Conservation (phyloP, 1,140 invertebrate genomes). For the Sarcophaga bullata region DNA sequence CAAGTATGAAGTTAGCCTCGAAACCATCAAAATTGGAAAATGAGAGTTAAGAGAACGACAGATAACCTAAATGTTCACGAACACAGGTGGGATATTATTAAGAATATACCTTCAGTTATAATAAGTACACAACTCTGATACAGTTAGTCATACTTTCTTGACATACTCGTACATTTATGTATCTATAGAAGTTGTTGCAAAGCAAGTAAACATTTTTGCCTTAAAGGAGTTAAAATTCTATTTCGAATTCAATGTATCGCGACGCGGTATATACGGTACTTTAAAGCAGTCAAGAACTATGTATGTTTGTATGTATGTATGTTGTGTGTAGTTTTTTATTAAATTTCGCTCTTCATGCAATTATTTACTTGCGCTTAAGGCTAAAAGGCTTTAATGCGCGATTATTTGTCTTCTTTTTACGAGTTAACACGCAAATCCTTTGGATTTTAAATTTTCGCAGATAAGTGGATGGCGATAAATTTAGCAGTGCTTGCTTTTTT, state of each 20-base stretch:
- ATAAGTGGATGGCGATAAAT: neutral
- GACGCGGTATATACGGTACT: too few relatives aligned
- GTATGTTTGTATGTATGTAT: neutral
- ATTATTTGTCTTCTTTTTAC: constrained; percentile 65
- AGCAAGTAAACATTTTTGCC: too few relatives aligned
- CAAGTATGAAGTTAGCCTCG: constrained; percentile 12
- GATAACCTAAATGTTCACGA: neutral
- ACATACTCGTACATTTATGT: too few relatives aligned
- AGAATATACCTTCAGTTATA: neutral
- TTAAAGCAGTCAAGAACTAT: neutral
- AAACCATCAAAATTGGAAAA: neutral
- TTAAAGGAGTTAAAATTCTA: too few relatives aligned
- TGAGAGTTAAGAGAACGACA: neutral
- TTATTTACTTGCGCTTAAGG: constrained; percentile 64
- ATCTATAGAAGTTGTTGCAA: too few relatives aligned
- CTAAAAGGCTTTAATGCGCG: constrained; percentile 65
- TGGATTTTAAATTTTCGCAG: constrained; percentile 2
- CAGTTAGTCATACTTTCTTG: too few relatives aligned
- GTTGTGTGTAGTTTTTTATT: neutral
- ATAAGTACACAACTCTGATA: too few relatives aligned
- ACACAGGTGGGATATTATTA: constrained; percentile 9
- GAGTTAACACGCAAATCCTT: constrained; percentile 63
- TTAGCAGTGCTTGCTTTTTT: too few relatives aligned
- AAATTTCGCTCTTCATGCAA: constrained; percentile 56
- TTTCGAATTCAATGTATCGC: too few relatives aligned